Evolutionary conservation across 2,797 vertebrate species (phyloP).

Genomic region (Sebastes hubbsi): DNA sequence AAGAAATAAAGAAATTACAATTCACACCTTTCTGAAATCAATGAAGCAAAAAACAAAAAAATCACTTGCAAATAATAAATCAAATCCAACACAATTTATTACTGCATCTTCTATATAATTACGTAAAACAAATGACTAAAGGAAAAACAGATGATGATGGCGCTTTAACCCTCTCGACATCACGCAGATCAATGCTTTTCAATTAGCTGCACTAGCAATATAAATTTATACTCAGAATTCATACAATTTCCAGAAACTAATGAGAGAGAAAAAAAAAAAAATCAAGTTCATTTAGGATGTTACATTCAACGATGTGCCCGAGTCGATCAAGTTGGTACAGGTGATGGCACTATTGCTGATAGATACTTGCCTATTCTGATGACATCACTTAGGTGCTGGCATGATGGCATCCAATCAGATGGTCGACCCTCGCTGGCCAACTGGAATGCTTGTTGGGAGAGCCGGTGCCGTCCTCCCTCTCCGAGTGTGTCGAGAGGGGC

Average conservation of each 20-base stretch:
- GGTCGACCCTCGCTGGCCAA: conserved; percentile 21
- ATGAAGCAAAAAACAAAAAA: conserved; percentile 6
- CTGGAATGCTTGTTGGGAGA: conserved; percentile 36
- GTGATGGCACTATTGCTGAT: conserved; percentile 75
- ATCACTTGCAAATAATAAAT: conserved; percentile 49
- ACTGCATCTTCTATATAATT: conserved; percentile 35
- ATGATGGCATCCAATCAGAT: conserved; percentile 48
- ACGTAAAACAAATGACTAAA: conserved; percentile 21
- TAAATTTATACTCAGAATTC: conserved; percentile 16
- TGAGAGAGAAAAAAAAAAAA: not conserved
- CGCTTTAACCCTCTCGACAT: conserved; percentile 30
- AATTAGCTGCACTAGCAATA: conserved; percentile 40
- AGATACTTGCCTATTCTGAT: conserved; percentile 53
- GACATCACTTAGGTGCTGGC: conserved; percentile 64
- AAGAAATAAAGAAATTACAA: conserved; percentile 51
- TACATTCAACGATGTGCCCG: conserved; percentile 73
- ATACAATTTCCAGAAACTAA: conserved; percentile 17
- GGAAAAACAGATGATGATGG: conserved; percentile 18
- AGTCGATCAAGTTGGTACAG: conserved; percentile 55
- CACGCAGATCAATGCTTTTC: conserved; percentile 27
- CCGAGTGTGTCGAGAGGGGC: conserved; percentile 32
- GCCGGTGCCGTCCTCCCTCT: conserved; percentile 17
- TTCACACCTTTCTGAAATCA: conserved; percentile 34
- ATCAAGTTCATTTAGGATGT: conserved; percentile 61
- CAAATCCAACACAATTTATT: conserved; percentile 26